Conservation (phyloP, 1,140 invertebrate species). For the Nasonia vitripennis region DNA sequence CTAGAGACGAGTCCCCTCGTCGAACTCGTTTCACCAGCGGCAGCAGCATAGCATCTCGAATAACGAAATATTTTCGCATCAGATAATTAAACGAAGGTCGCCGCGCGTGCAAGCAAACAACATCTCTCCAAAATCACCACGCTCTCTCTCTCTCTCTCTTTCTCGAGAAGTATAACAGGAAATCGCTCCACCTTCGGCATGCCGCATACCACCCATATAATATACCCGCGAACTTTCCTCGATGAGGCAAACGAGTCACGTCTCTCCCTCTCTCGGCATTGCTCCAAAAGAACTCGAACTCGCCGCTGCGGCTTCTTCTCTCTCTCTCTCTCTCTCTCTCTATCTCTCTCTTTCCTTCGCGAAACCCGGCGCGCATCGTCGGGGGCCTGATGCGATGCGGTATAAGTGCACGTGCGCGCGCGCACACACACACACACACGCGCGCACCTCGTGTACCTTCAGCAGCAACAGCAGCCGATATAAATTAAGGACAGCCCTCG, state of each 20-base stretch:
- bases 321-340: no score
- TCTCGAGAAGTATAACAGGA: slow-evolving; percentile 1
- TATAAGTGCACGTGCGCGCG: slow-evolving; percentile 7
- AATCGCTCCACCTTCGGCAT: background rate
- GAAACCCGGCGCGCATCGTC: background rate
- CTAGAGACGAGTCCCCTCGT: no score
- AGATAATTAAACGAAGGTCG: background rate
- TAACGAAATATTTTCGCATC: background rate
- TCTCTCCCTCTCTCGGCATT: slow-evolving; percentile 3
- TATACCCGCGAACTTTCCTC: background rate
- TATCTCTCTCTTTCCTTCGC: background rate
- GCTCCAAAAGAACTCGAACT: slow-evolving; percentile 25
- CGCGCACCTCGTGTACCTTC: background rate
- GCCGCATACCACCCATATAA: background rate
- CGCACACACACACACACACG: background rate
- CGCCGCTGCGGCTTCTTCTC: no score
- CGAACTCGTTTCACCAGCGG: no score
- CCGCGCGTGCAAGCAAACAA: background rate
- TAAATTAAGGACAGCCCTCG: background rate
- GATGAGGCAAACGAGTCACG: slow-evolving; percentile 45
- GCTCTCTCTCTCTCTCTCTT: background rate
- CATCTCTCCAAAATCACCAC: background rate
- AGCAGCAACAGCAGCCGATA: background rate
- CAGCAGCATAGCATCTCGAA: background rate
- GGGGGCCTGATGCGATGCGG: no score